Evolutionary conservation across 92 coral and sea anemone species (phyloP).

Genomic region (Phenganax marumi): DNA sequence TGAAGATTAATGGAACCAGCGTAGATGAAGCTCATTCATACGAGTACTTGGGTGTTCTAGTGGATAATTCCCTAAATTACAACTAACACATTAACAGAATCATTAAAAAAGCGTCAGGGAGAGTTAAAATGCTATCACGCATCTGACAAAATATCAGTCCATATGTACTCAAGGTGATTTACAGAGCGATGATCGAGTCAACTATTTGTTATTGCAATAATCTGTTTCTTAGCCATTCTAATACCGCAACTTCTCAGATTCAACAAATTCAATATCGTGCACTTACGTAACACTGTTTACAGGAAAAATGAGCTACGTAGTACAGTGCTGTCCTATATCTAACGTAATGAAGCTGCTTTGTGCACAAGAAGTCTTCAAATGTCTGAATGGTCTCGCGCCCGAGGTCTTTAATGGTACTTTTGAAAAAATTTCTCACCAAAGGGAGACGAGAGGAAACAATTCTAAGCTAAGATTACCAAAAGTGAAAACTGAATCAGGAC

Average conservation of each 20-base stretch:
- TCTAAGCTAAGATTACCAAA: not conserved
- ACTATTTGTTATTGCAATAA: not conserved
- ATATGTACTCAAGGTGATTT: not conserved
- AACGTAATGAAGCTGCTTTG: not conserved
- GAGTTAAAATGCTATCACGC: constrained; percentile 16
- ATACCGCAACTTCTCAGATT: not conserved
- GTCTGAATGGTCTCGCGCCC: constrained; percentile 10
- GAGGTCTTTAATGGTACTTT: not conserved
- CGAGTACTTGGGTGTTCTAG: not conserved
- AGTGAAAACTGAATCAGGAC: not conserved
- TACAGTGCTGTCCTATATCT: not conserved
- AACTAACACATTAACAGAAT: constrained; percentile 3
- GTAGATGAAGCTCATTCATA: not conserved
- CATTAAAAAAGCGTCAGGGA: constrained; percentile 11
- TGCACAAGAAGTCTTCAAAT: constrained; percentile 14
- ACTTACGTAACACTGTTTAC: not conserved
- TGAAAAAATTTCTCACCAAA: not conserved
- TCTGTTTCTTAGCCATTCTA: constrained; percentile 3
- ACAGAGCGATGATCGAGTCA: not conserved
- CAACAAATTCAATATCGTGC: constrained; percentile 29
- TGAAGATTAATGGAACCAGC: not conserved
- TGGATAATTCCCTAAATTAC: constrained; percentile 11
- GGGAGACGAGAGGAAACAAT: not conserved
- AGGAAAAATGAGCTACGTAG: no score
- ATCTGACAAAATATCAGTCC: not conserved